Percentiles rank a stretch among this genome's conserved stretches.
Conservation (phyloP, 2,888 invertebrate species). For the Diabrotica balteata region DNA sequence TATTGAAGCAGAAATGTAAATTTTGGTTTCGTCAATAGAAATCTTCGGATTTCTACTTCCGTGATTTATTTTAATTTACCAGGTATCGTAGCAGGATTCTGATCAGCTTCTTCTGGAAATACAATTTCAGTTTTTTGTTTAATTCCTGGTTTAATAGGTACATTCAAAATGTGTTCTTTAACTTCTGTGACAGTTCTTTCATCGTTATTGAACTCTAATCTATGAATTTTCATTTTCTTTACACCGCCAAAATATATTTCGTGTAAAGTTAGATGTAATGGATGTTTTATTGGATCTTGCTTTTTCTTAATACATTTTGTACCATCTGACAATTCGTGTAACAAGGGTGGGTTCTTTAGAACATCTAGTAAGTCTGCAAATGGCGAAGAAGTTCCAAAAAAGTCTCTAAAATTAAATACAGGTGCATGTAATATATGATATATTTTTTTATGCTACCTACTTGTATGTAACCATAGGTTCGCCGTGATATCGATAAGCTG, state of each 20-base stretch:
- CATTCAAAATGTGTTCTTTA: constrained; percentile 75
- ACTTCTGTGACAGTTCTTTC: constrained; percentile 69
- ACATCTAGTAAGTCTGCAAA: constrained; percentile 79
- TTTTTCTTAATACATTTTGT: constrained; percentile 70
- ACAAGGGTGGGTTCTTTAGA: constrained; percentile 68
- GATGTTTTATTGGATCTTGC: constrained; percentile 65
- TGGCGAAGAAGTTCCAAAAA: constrained; percentile 84
- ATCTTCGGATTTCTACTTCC: too few relatives aligned
- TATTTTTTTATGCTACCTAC: constrained; percentile 48
- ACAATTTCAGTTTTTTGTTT: constrained; percentile 74
- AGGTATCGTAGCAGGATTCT: constrained; percentile 75
- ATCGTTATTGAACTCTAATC: constrained; percentile 72
- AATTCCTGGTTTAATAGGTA: constrained; percentile 78
- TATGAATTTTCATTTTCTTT: constrained; percentile 84
- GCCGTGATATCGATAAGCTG: constrained; percentile 82
- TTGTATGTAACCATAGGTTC: constrained; percentile 77
- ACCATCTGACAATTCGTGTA: constrained; percentile 68
- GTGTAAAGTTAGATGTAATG: constrained; percentile 67
- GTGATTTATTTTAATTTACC: constrained; percentile 46
- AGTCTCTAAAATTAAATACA: constrained; percentile 62
- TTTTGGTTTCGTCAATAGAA: too few relatives aligned
- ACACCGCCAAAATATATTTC: constrained; percentile 76
- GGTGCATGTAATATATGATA: too few relatives aligned
- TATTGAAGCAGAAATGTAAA: too few relatives aligned
- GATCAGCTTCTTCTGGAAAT: constrained; percentile 83